A percentile compares a stretch with the other conserved stretches of the same genome.
Evolutionary conservation across 2,888 invertebrate genomes (phyloP).

Genomic region (Ypsolopha sequella): DNA sequence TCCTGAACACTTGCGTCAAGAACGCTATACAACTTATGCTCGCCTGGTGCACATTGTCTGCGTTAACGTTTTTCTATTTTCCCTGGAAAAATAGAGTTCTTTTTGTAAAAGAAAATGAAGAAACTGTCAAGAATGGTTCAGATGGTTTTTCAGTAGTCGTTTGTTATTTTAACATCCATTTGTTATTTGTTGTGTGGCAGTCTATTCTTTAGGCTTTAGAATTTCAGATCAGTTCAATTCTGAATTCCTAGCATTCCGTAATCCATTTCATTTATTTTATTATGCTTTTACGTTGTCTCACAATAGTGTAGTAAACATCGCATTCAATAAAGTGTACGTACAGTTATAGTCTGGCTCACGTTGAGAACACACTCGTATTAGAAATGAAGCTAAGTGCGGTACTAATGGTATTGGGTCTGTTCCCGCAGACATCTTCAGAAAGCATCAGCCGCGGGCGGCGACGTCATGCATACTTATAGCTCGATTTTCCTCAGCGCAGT

Average conservation of each 20-base stretch:
- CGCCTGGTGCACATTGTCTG: constrained; percentile 27
- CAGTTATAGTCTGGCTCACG: constrained; percentile 4
- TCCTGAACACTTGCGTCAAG: constrained; percentile 45
- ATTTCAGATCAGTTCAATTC: no score
- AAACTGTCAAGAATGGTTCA: no score
- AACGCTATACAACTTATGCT: constrained; percentile 25
- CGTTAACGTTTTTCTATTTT: constrained; percentile 25
- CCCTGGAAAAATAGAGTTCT: not conserved
- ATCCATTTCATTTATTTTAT: no score
- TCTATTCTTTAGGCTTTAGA: no score
- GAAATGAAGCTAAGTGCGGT: constrained; percentile 16
- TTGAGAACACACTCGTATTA: constrained; percentile 20
- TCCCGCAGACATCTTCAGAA: constrained; percentile 42
- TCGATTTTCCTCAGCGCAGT: constrained; percentile 53
- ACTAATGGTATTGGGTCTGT: constrained; percentile 33
- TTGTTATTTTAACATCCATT: no score
- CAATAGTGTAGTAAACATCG: not conserved
- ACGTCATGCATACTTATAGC: constrained; percentile 66
- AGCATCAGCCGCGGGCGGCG: constrained; percentile 34
- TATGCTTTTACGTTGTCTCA: no score
- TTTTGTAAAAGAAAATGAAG: no score
- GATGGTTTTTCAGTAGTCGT: no score
- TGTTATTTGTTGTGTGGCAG: no score
- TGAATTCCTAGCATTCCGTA: no score
- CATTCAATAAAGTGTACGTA: not conserved